Evolutionary conservation across 2,113 vertebrate genomes (phyloP).

Genomic region (Mus spicilegus): DNA sequence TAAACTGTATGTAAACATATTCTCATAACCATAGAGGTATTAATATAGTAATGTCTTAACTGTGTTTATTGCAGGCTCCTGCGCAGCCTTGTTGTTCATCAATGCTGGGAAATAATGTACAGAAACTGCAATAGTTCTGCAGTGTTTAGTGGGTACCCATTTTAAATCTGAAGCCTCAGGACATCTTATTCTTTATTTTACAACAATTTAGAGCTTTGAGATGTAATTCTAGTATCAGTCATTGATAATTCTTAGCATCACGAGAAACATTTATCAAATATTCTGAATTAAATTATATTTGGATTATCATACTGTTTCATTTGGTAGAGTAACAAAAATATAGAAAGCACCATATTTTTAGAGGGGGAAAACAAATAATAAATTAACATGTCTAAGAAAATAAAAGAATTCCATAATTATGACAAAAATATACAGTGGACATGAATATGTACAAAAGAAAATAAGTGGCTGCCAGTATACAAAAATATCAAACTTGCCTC

Average conservation of each 20-base stretch:
- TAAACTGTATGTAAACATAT: neutral
- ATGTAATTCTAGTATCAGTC: constrained; percentile 13
- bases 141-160: neutral
- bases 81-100: neutral
- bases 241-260: constrained; percentile 4
- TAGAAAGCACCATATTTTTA: neutral
- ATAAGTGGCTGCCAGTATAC: neutral
- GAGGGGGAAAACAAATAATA: neutral
- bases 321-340: neutral
- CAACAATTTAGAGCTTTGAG: neutral
- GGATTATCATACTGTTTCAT: neutral
- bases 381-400: neutral
- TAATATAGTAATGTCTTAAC: neutral
- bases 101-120: neutral
- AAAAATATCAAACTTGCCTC: neutral
- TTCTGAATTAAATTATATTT: constrained; percentile 11
- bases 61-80: neutral
- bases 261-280: neutral
- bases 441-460: neutral
- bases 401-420: neutral
- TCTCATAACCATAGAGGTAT: neutral
- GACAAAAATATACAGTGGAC: neutral
- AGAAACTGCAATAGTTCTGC: neutral
- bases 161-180: neutral
- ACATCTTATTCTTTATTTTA: constrained; percentile 2